Evolutionary conservation across 2,113 vertebrate genomes (phyloP).

Genomic region (Petrocephalus microphthalmus): DNA sequence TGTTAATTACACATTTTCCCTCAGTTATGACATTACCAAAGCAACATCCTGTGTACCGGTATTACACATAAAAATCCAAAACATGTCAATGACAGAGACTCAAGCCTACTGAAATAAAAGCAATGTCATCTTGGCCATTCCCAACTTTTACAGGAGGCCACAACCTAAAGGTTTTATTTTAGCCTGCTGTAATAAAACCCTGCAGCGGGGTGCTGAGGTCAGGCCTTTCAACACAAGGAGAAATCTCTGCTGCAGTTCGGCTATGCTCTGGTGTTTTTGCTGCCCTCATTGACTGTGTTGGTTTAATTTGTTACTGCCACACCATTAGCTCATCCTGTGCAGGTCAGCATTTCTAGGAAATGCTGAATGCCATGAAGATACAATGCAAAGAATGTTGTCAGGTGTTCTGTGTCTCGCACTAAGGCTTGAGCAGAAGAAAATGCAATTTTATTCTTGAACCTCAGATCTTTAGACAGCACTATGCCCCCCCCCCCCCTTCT

Average conservation of each 20-base stretch:
- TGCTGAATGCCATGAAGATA: constrained; percentile 60
- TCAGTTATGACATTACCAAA: constrained; percentile 57
- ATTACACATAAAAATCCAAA: background rate
- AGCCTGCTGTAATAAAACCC: constrained; percentile 62
- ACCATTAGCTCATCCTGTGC: constrained; percentile 57
- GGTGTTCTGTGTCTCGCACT: constrained; percentile 58
- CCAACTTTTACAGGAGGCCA: constrained; percentile 53
- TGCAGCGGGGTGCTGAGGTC: constrained; percentile 70
- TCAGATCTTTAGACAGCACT: constrained; percentile 63
- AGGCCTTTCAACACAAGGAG: constrained; percentile 72
- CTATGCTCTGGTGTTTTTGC: constrained; percentile 43
- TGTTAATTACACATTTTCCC: constrained; percentile 45
- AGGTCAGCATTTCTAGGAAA: constrained; percentile 49
- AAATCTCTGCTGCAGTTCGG: constrained; percentile 56
- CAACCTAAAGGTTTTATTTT: constrained; percentile 54
- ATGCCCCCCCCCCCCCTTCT: constrained; percentile 32
- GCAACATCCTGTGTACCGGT: constrained; percentile 53
- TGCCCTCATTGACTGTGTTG: constrained; percentile 65
- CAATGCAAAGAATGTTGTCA: constrained; percentile 62
- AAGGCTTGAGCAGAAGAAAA: constrained; percentile 68
- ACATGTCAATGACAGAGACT: constrained; percentile 46
- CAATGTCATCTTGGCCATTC: constrained; percentile 71
- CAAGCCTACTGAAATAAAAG: constrained; percentile 39
- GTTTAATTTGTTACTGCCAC: constrained; percentile 67
- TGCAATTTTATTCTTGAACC: constrained; percentile 70